A percentile compares a stretch with the other conserved stretches of the same genome.
Conservation (phyloP, 2,888 invertebrate genomes). For the Lutraria lutraria region DNA sequence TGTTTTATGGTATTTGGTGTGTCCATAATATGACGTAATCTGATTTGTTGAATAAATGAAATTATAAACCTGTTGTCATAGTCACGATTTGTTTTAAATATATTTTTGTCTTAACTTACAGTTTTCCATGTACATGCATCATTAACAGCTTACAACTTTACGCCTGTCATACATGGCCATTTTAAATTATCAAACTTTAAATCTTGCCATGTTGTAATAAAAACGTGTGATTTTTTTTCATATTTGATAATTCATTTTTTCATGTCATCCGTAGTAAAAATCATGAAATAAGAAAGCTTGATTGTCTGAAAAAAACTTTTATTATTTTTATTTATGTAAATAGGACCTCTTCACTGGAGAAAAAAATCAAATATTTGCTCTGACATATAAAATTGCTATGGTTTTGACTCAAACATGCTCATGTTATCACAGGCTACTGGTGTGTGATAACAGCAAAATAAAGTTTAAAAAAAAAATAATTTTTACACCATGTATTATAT, state of each 20-base stretch:
- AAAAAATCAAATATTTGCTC: background rate
- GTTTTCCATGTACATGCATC: background rate
- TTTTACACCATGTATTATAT: no score
- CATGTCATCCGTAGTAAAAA: background rate
- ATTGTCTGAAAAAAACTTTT: background rate
- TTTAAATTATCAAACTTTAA: background rate
- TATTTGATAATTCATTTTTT: background rate
- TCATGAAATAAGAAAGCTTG: background rate
- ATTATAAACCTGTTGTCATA: background rate
- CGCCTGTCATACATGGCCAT: background rate
- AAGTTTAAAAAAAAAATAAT: no score
- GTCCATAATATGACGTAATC: background rate
- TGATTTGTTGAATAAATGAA: background rate
- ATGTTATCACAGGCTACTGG: no score
- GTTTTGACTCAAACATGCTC: no score
- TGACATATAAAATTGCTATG: no score
- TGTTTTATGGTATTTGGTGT: background rate
- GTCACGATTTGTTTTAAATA: background rate
- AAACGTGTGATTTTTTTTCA: background rate
- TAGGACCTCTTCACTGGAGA: background rate
- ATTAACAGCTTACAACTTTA: background rate
- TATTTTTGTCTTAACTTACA: background rate
- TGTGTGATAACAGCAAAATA: no score
- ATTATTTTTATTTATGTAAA: no score
- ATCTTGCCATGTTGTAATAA: constrained; percentile 1